Conservation (phyloP, 2,797 vertebrate species). For the Neoniphon sammara region DNA sequence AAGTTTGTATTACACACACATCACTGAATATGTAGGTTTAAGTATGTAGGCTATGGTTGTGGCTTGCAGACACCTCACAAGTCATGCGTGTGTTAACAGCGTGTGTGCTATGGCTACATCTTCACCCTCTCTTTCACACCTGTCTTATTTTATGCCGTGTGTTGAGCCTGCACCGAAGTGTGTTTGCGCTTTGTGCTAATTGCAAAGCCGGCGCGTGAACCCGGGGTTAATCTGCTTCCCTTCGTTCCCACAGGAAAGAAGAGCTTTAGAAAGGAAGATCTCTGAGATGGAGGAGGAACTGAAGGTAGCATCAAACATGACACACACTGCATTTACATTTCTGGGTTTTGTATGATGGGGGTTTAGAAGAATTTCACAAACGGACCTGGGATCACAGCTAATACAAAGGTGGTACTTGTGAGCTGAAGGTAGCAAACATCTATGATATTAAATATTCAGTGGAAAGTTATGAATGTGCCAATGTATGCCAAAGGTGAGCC, state of each 20-base stretch:
- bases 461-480: no score
- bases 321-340: not conserved
- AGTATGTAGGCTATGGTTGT: constrained; percentile 45
- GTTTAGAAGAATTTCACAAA: not conserved
- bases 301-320: constrained; percentile 85
- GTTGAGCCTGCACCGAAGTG: not conserved
- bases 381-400: constrained; percentile 1
- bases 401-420: constrained; percentile 25
- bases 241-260: constrained; percentile 89
- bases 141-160: no score
- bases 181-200: constrained; percentile 1
- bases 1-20: not conserved
- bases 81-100: constrained; percentile 56
- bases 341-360: not conserved
- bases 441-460: no score
- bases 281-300: constrained; percentile 99
- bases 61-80: constrained; percentile 72
- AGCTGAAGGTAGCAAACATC: no score
- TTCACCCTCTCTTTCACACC: no score
- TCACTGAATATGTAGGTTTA: constrained; percentile 28
- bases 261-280: constrained; percentile 99
- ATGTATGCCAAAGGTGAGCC: no score
- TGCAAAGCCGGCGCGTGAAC: not conserved
- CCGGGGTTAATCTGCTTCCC: constrained; percentile 15
- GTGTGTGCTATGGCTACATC: constrained; percentile 41